phyloP scores from a whole-genome alignment of 2,888 invertebrate species.

The Perizoma flavofasciatum region DNA sequence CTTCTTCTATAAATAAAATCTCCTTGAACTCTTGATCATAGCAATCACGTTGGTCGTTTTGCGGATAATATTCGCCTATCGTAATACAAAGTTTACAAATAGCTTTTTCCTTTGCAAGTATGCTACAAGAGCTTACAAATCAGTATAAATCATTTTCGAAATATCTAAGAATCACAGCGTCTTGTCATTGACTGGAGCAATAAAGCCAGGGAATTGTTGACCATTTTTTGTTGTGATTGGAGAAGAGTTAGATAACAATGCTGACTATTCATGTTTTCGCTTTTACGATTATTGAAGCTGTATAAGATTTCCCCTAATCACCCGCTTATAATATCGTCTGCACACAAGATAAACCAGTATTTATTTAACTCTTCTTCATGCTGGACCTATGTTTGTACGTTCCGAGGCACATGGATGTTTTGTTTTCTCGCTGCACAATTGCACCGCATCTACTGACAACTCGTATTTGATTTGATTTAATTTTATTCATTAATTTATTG shows the following conservation, averaged over 20 bases:
- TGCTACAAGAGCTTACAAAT: too few relatives aligned
- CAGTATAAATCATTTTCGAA: too few relatives aligned
- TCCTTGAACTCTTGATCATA: not conserved
- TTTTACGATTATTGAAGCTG: too few relatives aligned
- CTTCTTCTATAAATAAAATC: not conserved
- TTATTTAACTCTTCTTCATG: conserved; percentile 18
- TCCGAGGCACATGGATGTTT: conserved; percentile 9
- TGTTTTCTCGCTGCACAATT: conserved; percentile 34
- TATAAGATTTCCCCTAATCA: too few relatives aligned
- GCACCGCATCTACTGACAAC: conserved; percentile 29
- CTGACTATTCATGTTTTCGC: not conserved
- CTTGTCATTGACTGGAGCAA: conserved; percentile 13
- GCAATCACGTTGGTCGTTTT: not conserved
- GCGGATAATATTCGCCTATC: not conserved
- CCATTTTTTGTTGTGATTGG: conserved; percentile 16
- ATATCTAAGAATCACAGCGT: not conserved
- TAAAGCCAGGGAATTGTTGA: conserved; percentile 1
- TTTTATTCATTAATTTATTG: conserved; percentile 72
- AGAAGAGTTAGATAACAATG: conserved; percentile 7
- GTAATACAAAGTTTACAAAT: too few relatives aligned
- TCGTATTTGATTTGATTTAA: conserved; percentile 56
- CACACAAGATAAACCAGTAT: too few relatives aligned
- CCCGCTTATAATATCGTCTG: too few relatives aligned
- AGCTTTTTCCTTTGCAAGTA: too few relatives aligned
- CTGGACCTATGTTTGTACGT: conserved; percentile 7